Evolutionary conservation across 1,140 invertebrate genomes (phyloP), one percentile per base, ranked within the genome.

Genomic region (Papilio polytes): DNA sequence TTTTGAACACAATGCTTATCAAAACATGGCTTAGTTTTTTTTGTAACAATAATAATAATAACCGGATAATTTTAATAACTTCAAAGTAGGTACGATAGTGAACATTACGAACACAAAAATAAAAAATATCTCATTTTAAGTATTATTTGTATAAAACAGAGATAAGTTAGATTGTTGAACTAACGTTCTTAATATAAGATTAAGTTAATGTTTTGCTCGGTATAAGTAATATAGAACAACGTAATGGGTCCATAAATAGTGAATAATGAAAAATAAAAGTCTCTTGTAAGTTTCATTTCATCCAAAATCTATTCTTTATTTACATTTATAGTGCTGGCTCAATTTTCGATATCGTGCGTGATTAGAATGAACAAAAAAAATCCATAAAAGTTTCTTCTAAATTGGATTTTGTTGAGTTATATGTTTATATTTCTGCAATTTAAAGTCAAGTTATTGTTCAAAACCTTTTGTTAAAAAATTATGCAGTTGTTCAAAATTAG

Each of bases 261-360:
- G 12, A 70, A 26, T 13, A 70, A 70, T 70, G 31, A 3, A 31
- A 70, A 70, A 70, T 26, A 63, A 36, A 70, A 31, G 26, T 70
- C 13, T 18, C 10, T 70, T 15, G 63, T 26, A 70, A 70, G 26
- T 70, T 36, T 31, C 13, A 70, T 70, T 70, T 31, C 63, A 31
- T 31, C 22, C 36, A 70, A 18, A 70, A 70, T 31, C 22, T 31
- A 18, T 15, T 70, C 63, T 36, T 70, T 70, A 70, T 70, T 70
- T 15, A 70, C 63, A 36, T 70, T 70, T 70, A 63, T 63, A 26
- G 20, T 63, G 59, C 22, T 26, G 3, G 59, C 15, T 63, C 20
- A 66, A 66, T 66, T 26, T 66, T 66, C 22, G 63, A 66, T 66
- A 15, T 66, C 22, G 63, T 66, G 26, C 63, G 63, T 66, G 63